Conservation (phyloP, 1,140 invertebrate genomes). For the Conopomorpha cramerella region DNA sequence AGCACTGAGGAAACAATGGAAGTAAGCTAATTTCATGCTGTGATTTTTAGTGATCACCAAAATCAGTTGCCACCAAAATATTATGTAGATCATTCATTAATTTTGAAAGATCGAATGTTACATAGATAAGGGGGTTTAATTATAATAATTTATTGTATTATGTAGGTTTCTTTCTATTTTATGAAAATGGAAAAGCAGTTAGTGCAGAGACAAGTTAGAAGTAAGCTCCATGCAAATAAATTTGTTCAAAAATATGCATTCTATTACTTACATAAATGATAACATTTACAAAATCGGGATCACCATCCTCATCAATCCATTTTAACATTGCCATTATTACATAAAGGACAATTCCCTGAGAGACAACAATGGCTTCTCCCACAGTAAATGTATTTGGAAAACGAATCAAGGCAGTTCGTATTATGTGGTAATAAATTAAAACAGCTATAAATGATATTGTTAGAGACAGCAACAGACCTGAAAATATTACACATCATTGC, state of each 20-base stretch:
- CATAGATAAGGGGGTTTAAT: no score
- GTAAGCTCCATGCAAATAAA: conserved; percentile 31
- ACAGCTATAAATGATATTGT: conserved; percentile 13
- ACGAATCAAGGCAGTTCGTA: conserved; percentile 14
- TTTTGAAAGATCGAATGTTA: no score
- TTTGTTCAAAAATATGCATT: conserved; percentile 29
- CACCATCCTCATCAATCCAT: conserved; percentile 13
- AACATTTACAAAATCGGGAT: conserved; percentile 20
- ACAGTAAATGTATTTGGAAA: conserved; percentile 38
- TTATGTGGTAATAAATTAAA: conserved; percentile 15
- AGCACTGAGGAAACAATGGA: no score
- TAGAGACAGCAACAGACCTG: conserved; percentile 25
- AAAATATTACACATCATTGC: conserved; percentile 11
- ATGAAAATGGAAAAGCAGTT: background rate
- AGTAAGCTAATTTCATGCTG: no score
- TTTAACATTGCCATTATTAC: conserved; percentile 9
- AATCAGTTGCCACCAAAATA: no score
- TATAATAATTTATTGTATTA: no score
- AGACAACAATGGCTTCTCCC: conserved; percentile 36
- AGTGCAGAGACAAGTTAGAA: no score
- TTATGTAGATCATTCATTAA: no score
- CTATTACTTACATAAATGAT: conserved; percentile 27
- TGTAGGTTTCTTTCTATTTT: no score
- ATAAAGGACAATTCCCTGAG: conserved; percentile 22
- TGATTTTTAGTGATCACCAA: no score